Conservation (phyloP, 2,797 vertebrate species). For the Darevskia mixta region DNA sequence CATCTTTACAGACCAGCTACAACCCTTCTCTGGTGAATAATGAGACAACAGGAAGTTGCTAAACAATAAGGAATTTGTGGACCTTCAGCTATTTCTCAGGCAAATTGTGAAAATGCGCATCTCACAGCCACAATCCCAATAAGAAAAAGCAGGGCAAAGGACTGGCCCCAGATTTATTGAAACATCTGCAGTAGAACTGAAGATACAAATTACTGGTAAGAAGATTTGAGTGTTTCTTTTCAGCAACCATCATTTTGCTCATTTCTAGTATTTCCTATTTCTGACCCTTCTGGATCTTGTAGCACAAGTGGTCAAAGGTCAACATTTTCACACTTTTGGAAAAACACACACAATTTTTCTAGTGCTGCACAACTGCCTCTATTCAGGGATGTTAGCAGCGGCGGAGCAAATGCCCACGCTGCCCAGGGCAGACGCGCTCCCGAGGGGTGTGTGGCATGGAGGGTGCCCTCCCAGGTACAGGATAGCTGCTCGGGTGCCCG, state of each 20-base stretch:
- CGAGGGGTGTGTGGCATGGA: too few species aligned
- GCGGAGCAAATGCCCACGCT: too few species aligned
- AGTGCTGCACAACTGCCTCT: neutral
- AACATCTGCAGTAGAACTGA: neutral
- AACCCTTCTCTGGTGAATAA: slow-evolving; percentile 59
- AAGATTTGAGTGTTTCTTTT: neutral
- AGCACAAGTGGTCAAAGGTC: neutral
- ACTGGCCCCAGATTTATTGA: neutral
- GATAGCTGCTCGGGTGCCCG: too few species aligned
- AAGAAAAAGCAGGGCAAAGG: slow-evolving; percentile 1
- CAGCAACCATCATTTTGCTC: neutral
- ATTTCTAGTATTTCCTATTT: neutral
- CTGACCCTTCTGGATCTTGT: neutral
- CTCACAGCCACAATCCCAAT: slow-evolving; percentile 1
- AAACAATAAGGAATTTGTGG: slow-evolving; percentile 54
- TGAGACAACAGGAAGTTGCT: slow-evolving; percentile 54
- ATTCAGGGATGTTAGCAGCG: neutral
- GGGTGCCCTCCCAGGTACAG: too few species aligned
- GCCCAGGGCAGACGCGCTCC: too few species aligned
- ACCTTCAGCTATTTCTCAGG: slow-evolving; percentile 15
- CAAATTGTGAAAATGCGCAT: slow-evolving; percentile 30
- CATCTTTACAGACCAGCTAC: slow-evolving; percentile 67
- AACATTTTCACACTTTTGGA: neutral
- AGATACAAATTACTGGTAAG: neutral
- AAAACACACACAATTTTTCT: neutral